phyloP scores from a whole-genome alignment of 2,888 invertebrate species.

The Listrodromus nycthemerus region DNA sequence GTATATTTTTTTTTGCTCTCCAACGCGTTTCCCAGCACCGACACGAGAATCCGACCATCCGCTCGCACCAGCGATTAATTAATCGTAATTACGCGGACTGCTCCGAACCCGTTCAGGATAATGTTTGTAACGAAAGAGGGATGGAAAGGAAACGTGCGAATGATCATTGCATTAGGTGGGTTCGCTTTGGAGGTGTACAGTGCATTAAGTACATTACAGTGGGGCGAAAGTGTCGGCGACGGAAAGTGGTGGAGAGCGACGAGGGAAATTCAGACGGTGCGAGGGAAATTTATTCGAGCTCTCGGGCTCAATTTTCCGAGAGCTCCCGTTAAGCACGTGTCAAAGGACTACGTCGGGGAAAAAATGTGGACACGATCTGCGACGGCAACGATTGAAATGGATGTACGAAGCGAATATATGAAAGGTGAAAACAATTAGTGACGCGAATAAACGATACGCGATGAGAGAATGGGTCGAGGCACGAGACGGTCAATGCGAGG shows the following conservation, averaged over 20 bases:
- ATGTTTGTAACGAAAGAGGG: constrained; percentile 19
- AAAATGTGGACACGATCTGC: not conserved
- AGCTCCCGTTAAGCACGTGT: not conserved
- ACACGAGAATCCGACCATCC: not conserved
- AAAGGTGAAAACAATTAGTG: not conserved
- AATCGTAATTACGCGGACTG: constrained; percentile 41
- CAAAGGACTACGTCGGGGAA: too few relatives aligned
- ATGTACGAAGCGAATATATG: not conserved
- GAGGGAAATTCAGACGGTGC: not conserved
- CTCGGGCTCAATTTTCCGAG: not conserved
- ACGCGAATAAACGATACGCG: not conserved
- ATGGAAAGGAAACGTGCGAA: constrained; percentile 1
- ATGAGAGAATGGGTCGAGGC: not conserved
- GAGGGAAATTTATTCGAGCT: not conserved
- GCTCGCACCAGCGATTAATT: constrained; percentile 36
- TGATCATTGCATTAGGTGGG: constrained; percentile 19
- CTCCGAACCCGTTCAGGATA: constrained; percentile 13
- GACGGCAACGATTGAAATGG: not conserved
- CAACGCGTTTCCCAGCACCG: not conserved
- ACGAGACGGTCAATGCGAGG: not conserved
- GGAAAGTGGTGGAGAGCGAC: not conserved
- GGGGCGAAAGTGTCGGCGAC: not conserved
- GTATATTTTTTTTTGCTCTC: not conserved
- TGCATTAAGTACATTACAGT: constrained; percentile 5
- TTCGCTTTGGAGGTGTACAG: constrained; percentile 2